These are phyloP conservation scores for Epinotia ramella DNA, from an alignment of 2,888 invertebrate species.

Conservation along the genomic window DNA sequence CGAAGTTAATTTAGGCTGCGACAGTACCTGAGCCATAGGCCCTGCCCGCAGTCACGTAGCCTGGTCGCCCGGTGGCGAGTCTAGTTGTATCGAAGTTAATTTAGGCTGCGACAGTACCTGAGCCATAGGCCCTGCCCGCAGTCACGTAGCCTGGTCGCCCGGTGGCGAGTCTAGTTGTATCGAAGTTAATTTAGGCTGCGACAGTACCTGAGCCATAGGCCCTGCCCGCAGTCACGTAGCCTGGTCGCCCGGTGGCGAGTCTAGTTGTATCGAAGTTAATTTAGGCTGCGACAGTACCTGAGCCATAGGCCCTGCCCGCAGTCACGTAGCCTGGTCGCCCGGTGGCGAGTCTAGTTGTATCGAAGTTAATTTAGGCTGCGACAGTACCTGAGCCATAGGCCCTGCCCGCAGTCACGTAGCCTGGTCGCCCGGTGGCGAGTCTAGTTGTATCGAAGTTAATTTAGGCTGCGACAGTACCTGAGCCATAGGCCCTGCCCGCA, in stretches of 20 bases:
- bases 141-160: constrained; percentile 72
- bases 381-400: constrained; percentile 53
- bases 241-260: constrained; percentile 50
- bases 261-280: constrained; percentile 49
- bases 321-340: constrained; percentile 72
- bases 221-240: constrained; percentile 76
- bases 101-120: constrained; percentile 57
- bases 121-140: constrained; percentile 59
- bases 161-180: constrained; percentile 18
- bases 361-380: constrained; percentile 59
- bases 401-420: constrained; percentile 76
- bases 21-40: constrained; percentile 53
- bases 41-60: constrained; percentile 76
- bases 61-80: constrained; percentile 50
- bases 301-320: constrained; percentile 59
- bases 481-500: constrained; percentile 59
- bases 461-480: constrained; percentile 57
- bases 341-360: constrained; percentile 18
- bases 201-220: constrained; percentile 53
- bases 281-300: constrained; percentile 57
- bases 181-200: constrained; percentile 59
- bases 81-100: constrained; percentile 49
- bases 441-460: constrained; percentile 49
- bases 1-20: constrained; percentile 59
- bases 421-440: constrained; percentile 50